phyloP scores from a whole-genome alignment of 2,888 invertebrate genomes.

The Auanema sp. region DNA sequence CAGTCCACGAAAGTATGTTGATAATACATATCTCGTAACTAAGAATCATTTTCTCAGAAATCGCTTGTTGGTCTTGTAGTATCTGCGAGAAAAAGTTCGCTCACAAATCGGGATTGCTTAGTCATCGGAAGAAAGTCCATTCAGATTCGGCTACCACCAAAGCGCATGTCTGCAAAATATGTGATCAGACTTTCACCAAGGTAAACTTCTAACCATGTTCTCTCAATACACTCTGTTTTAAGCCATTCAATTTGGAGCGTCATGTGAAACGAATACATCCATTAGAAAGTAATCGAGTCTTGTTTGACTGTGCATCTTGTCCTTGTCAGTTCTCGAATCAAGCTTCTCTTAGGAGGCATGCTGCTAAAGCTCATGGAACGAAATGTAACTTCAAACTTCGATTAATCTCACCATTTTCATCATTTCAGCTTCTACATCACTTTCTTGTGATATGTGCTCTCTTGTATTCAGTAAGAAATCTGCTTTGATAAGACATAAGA shows the following conservation, averaged over 20 bases:
- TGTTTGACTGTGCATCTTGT: slow-evolving; percentile 14
- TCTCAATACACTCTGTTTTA: slow-evolving; percentile 10
- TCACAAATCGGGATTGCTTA: slow-evolving; percentile 27
- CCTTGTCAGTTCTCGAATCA: slow-evolving; percentile 10
- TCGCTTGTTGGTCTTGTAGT: slow-evolving; percentile 27
- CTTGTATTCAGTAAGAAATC: neutral
- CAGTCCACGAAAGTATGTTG: slow-evolving; percentile 26
- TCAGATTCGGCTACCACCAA: slow-evolving; percentile 6
- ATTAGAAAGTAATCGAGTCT: slow-evolving; percentile 3
- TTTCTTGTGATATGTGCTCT: neutral
- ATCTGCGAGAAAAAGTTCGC: slow-evolving; percentile 32
- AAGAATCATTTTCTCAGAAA: slow-evolving; percentile 1
- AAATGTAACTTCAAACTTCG: neutral
- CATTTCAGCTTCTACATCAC: neutral
- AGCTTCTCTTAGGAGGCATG: slow-evolving; percentile 7
- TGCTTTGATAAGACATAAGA: neutral
- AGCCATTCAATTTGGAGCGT: slow-evolving; percentile 30
- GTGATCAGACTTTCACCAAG: slow-evolving; percentile 29
- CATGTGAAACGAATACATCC: slow-evolving; percentile 36
- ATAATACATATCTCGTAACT: neutral
- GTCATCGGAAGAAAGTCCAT: slow-evolving; percentile 29
- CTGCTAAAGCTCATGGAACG: neutral
- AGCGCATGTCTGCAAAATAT: slow-evolving; percentile 22
- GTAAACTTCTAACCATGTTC: slow-evolving; percentile 3
- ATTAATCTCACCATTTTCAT: neutral